Base-by-base conservation (phyloP, 2,797 vertebrate species). In the Meda fulgida region DNA sequence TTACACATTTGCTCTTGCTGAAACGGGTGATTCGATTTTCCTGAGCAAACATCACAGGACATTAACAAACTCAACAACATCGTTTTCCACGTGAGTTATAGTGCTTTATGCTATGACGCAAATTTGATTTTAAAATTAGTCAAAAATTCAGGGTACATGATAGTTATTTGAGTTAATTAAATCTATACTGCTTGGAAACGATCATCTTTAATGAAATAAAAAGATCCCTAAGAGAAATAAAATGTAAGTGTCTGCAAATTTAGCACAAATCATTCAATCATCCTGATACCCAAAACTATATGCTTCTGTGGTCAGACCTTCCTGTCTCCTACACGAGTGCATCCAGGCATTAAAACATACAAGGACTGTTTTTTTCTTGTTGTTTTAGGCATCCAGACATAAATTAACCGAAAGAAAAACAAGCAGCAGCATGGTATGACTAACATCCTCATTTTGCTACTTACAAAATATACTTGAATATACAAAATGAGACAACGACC, bases 1-100 rank as follows among this genome's bases (percentile, higher is more conserved):
- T 43, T 78, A 84, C 84, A 89, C 72, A 48, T 87, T 85, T 65
- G 26, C 55, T 84, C 75, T 83, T 63, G 21, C 36, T 40, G 43
- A 81, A 80, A 78, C 1, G 19, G 78, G 31, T n/a, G 81, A 86
- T 84, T 80, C 0, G 40, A 82, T 71, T 81, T 86, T 81, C 67
- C 51, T 66, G 43, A 70, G 65, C 78, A 87, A 81, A 58, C 65
- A n/a, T 84, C 67, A 82, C 81, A 80, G 75, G 53, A 84, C 72
- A 66, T 66, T 77, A 83, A 21, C 21, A 55, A 67, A 55, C 36
- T 72, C 81, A 76, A 73, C 23, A 40, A 51, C n/a, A 34, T 75
- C 40, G 19, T 82, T 81, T 86, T 79, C 67, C 51, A 84, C 75
- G 34, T 0, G 5, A 84, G 19, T 78, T 46, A 34, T 46, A 19